These are phyloP conservation scores for Rhimphoctona megacephalus DNA, from an alignment of 2,888 invertebrate species.

Conservation along the genomic window DNA sequence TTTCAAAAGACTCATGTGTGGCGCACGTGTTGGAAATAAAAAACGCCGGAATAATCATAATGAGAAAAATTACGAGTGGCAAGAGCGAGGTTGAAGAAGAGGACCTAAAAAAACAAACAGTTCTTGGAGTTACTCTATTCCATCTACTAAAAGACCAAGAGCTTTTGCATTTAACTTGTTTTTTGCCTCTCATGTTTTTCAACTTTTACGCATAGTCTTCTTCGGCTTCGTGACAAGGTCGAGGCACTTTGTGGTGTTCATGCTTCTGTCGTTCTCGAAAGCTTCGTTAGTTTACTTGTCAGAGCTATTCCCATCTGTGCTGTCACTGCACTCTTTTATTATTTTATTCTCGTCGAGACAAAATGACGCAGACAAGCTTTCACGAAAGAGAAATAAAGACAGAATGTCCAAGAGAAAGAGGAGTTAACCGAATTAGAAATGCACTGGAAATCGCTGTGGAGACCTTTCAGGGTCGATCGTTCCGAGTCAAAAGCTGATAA, in stretches of 20 bases:
- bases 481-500: neutral
- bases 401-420: neutral
- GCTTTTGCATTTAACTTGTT: slow-evolving; percentile 19
- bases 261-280: slow-evolving; percentile 49
- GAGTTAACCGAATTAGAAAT: slow-evolving; percentile 52
- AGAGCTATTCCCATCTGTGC: slow-evolving; percentile 55
- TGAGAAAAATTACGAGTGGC: slow-evolving; percentile 33
- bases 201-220: slow-evolving; percentile 20
- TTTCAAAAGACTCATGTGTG: neutral
- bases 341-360: slow-evolving; percentile 36
- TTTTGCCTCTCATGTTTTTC: slow-evolving; percentile 20
- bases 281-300: slow-evolving; percentile 41
- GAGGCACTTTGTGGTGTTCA: slow-evolving; percentile 52
- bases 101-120: slow-evolving; percentile 37
- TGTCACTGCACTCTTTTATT: slow-evolving; percentile 59
- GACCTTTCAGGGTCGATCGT: slow-evolving; percentile 11
- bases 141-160: slow-evolving; percentile 17
- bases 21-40: slow-evolving; percentile 25
- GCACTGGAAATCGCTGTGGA: neutral
- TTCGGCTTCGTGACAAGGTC: slow-evolving; percentile 61
- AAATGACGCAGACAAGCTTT: slow-evolving; percentile 27
- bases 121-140: slow-evolving; percentile 45
- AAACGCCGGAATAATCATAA: slow-evolving; percentile 31
- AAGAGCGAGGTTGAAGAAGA: slow-evolving; percentile 30
- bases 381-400: neutral